Base-by-base conservation (phyloP, 2,888 invertebrate genomes). In the Apamea crenata region DNA sequence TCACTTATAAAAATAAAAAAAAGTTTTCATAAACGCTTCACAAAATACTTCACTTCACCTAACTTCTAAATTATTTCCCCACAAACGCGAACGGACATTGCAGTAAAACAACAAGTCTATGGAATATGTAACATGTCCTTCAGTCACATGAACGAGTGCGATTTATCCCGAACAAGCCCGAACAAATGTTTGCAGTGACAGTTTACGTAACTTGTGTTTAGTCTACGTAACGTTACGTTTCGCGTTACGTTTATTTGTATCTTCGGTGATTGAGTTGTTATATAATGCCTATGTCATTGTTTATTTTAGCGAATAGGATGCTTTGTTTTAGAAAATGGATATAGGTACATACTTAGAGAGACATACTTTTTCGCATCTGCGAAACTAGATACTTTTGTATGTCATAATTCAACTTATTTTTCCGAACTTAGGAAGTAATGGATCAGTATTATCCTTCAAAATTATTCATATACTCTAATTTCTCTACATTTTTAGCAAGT, bases 161-260 rank as follows among this genome's bases (percentile, higher is more conserved):
- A 44, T 80, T 16, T 16, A 53, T 53, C 56, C 18, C 59, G 32
- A 59, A 73, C 40, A 18, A 67, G 25, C n/a, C 53, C 44, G 59
- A 68, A 69, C 18, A 78, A 84, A 44, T 82, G 18, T 66, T 2
- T n/a, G 63, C 32, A 68, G 71, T 53, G 68, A 68, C 65, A 40
- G 56, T 69, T 85, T 82, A 74, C 81, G 66, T 85, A 80, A 85
- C 61, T 25, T 25, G 61, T 78, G 72, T 78, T 73, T 78, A 84
- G 65, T 61, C 36, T 70, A 53, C 67, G 67, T 47, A 65, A 77
- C 68, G 68, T 47, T 40, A 53, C 12, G 16, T 44, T 66, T 67
- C 53, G 36, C 12, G 47, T 74, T 36, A 18, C 40, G 56, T 82
- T 63, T 61, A 29, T 10, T 61, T 29, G 18, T 36, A 25, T 36